Base-by-base conservation (phyloP, 1,140 invertebrate genomes). In the Drosophila kohkoa region DNA sequence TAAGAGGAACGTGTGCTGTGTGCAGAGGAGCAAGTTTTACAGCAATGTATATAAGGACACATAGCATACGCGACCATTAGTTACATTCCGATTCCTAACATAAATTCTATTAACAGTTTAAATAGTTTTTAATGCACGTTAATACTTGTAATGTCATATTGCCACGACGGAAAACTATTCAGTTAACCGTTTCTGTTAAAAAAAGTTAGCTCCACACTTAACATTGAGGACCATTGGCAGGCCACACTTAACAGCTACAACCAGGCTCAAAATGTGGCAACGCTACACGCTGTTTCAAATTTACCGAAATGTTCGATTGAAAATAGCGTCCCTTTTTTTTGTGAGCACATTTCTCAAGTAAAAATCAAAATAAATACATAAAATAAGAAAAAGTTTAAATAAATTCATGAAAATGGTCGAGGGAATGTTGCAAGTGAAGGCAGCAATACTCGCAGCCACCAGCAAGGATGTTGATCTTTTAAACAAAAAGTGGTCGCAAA, bases 401-500 rank as follows among this genome's bases (percentile, higher is more conserved):
- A 55, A 8, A 2, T 25, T 25, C 20, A 25, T 10, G 30, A 64
- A 8, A 13, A 72, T 64, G 68, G 41, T 32, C 3, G 15, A 54
- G 0, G 15, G 38, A 25, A 11, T 16, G 45, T 25, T 41, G 10
- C 5, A 30, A 25, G 15, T 35, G 5, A 70, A 76, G 32, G 30
- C 30, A 20, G 7, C 28, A 7, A 43, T 64, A 74, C 5, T 89
- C 77, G 1, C 68, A 5, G 41, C 74, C 10, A 88, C 88, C 0
- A 55, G 51, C 5, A 75, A 70, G 11, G 41, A 85, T 62, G 71
- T 91, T 8, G 71, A 85, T 6, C 48, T 64, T 5, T 38, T 91
- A 15, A 60, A 75, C 6, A 46, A 35, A 1, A 79, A 90, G 41
- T 91, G 90, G 90, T n/a, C 52, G 8, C 49, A 72, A 28, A 82